Evolutionary conservation across 2,797 vertebrate genomes (phyloP), one percentile per base, ranked within the genome.

Genomic region (Arctocebus calabarensis): DNA sequence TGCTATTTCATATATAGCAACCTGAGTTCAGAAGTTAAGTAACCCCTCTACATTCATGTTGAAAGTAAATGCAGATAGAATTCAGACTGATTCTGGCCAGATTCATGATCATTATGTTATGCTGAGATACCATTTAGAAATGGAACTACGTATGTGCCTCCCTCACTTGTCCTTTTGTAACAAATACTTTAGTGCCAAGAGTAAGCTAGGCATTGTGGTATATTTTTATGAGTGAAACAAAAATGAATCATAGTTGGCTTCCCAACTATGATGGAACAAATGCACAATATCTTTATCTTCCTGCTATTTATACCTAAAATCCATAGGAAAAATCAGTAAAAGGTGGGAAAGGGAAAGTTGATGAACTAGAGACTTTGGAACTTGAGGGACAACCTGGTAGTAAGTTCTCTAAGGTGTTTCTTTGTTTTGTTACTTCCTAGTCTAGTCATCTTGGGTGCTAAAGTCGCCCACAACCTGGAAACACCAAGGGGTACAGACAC

Each of bases 271-370:
- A 77, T 45, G 29, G 55, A 88, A 13, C 23, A 86, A 94, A 10
- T 34, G 5, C 6, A 85, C 25, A 77, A 29, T 57, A 62, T 20
- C 61, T 27, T 78, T 13, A 85, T 92, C 27, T 27, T 86, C 10
- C n/a, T 32, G 45, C n/a, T 92, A 92, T 87, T 87, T 75, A 93
- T 27, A 96, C 78, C 22, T 57, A 93, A 94, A 88, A 88, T 79
- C 4, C 8, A 19, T 12, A 9, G 29, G 23, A 10, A 55, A 96
- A 94, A 86, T 57, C 82, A 34, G 37, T 62, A 11, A 88, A 73
- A 79, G 43, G 7, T 57, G 3, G 66, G 52, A 6, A 92, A 83
- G 75, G 29, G 19, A 84, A 84, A 45, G 32, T 2, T 93, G 29
- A 55, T 20, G 82, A 37, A 45, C 22, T 79, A 90, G 68, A 34